These are phyloP conservation scores for Timandra comae DNA, from an alignment of 2,888 invertebrate species.

Conservation along the genomic window DNA sequence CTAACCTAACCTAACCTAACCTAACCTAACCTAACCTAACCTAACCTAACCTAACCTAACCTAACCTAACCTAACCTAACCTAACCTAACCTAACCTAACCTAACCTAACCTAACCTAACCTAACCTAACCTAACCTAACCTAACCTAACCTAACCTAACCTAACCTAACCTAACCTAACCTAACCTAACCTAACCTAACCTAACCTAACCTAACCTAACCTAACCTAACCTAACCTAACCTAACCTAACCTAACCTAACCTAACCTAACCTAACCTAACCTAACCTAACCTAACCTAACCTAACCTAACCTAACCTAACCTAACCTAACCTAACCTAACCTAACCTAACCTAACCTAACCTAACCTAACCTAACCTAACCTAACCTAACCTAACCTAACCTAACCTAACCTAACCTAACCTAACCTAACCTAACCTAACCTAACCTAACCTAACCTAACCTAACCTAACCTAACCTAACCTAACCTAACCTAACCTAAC, in stretches of 20 bases:
- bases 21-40: slow-evolving; percentile 17
- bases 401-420: slow-evolving; percentile 8
- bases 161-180: slow-evolving; percentile 20
- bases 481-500: slow-evolving; percentile 7
- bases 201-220: slow-evolving; percentile 17
- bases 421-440: slow-evolving; percentile 9
- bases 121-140: slow-evolving; percentile 25
- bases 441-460: slow-evolving; percentile 12
- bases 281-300: slow-evolving; percentile 4
- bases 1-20: slow-evolving; percentile 12
- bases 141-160: slow-evolving; percentile 26
- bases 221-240: slow-evolving; percentile 12
- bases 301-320: slow-evolving; percentile 1
- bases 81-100: slow-evolving; percentile 20
- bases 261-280: slow-evolving; percentile 7
- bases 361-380: slow-evolving; percentile 8
- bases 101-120: slow-evolving; percentile 22
- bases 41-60: slow-evolving; percentile 19
- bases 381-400: slow-evolving; percentile 8
- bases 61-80: slow-evolving; percentile 18
- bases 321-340: slow-evolving; percentile 3
- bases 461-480: slow-evolving; percentile 12
- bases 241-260: slow-evolving; percentile 10
- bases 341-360: slow-evolving; percentile 6
- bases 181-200: slow-evolving; percentile 21